These are phyloP conservation scores for Masnerella sp. DNA, from an alignment of 2,888 invertebrate genomes.

Conservation along the genomic window DNA sequence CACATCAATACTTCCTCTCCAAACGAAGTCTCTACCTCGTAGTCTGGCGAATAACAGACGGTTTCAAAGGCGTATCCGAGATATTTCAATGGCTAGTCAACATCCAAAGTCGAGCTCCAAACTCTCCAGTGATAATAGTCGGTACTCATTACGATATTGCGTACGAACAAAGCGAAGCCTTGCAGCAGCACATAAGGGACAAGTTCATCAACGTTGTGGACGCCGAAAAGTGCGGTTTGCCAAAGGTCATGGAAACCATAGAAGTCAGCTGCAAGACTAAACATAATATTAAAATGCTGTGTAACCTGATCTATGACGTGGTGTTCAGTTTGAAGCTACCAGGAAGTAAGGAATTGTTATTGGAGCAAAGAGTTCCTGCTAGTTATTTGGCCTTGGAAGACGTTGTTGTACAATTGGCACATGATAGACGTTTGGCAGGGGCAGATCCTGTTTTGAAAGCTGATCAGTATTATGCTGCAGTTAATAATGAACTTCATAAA, in stretches of 20 bases:
- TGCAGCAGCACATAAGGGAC: constrained; percentile 92
- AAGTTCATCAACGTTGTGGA: constrained; percentile 95
- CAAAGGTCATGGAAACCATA: constrained; percentile 93
- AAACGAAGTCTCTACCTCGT: constrained; percentile 96
- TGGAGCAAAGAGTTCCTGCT: constrained; percentile 97
- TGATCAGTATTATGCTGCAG: constrained; percentile 83
- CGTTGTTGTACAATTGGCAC: constrained; percentile 89
- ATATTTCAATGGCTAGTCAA: constrained; percentile 98
- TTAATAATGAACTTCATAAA: constrained; percentile 81
- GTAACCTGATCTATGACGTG: constrained; percentile 95
- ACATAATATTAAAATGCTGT: constrained; percentile 92
- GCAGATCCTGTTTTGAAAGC: constrained; percentile 90
- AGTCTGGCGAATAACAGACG: constrained; percentile 96
- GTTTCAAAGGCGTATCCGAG: constrained; percentile 90
- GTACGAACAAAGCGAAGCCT: constrained; percentile 85
- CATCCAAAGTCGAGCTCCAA: constrained; percentile 95
- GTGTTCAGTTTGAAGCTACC: constrained; percentile 94
- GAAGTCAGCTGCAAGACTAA: constrained; percentile 94
- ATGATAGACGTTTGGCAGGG: constrained; percentile 84
- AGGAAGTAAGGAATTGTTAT: constrained; percentile 91
- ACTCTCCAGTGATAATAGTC: constrained; percentile 96
- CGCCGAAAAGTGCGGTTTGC: constrained; percentile 96
- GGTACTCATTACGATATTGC: constrained; percentile 97
- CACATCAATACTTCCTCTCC: constrained; percentile 98
- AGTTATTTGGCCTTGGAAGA: constrained; percentile 97